phyloP scores from a whole-genome alignment of 1,140 invertebrate species.

The Harpegnathos saltator region DNA sequence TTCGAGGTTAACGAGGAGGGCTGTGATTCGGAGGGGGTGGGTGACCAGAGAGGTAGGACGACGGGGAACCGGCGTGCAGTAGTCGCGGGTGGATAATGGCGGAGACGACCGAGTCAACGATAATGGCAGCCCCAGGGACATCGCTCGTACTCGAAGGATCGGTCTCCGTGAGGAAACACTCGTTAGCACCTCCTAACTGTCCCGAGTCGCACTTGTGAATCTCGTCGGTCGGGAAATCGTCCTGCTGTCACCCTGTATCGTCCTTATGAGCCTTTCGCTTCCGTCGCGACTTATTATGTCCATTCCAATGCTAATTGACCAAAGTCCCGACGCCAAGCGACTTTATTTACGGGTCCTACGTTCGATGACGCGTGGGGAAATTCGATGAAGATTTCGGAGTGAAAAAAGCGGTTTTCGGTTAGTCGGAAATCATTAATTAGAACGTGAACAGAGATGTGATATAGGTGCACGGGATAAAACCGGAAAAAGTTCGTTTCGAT shows the following conservation, averaged over 20 bases:
- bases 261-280: conserved; percentile 36
- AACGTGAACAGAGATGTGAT: not conserved
- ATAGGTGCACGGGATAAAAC: too few relatives aligned
- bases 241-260: conserved; percentile 60
- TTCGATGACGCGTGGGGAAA: not conserved
- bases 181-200: conserved; percentile 81
- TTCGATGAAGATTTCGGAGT: not conserved
- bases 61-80: conserved; percentile 52
- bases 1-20: conserved; percentile 77
- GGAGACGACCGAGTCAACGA: conserved; percentile 69
- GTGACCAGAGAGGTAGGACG: conserved; percentile 68
- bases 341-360: conserved; percentile 70
- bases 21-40: conserved; percentile 70
- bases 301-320: conserved; percentile 77
- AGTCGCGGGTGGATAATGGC: conserved; percentile 73
- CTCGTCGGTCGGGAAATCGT: conserved; percentile 74
- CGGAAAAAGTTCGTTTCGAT: not conserved
- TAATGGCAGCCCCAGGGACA: conserved; percentile 82
- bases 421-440: not conserved
- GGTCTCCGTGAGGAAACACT: conserved; percentile 75
- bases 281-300: conserved; percentile 74
- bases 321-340: conserved; percentile 64
- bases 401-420: not conserved
- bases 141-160: conserved; percentile 68
- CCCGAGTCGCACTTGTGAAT: conserved; percentile 76